These are phyloP conservation scores for Coecobrya sp. DNA, from an alignment of 2,888 invertebrate species.

Conservation along the genomic window DNA sequence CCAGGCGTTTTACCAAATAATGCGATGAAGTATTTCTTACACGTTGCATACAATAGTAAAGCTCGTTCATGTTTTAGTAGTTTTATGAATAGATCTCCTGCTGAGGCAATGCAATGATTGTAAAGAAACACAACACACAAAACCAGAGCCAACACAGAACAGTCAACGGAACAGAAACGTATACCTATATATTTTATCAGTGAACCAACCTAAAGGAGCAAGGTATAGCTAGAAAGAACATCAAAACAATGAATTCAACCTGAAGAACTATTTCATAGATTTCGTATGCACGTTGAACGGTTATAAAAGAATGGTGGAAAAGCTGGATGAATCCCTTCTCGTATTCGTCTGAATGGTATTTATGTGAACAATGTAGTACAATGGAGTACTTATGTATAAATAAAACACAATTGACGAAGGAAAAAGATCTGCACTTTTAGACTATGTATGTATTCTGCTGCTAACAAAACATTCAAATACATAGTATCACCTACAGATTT, in stretches of 20 bases:
- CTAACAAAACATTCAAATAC: slow-evolving; percentile 28
- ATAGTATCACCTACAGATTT: background rate
- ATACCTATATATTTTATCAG: background rate
- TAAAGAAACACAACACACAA: no score
- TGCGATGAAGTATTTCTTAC: no score
- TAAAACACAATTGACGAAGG: background rate
- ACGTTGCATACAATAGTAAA: no score
- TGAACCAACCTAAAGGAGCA: background rate
- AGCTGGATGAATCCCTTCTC: background rate
- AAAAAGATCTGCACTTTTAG: background rate
- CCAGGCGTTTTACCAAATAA: no score
- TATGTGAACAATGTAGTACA: background rate
- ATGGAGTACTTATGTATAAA: background rate
- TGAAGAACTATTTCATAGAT: background rate
- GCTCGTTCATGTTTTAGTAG: no score
- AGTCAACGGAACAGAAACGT: no score
- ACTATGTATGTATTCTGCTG: background rate
- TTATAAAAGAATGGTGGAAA: background rate
- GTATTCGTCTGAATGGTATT: background rate
- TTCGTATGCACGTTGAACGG: background rate
- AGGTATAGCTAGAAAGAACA: background rate
- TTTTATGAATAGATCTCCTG: no score
- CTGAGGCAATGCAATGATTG: no score
- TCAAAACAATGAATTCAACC: background rate
- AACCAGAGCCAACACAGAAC: no score